Evolutionary conservation across 2,888 invertebrate genomes (phyloP).

Genomic region (Dermolepida albohirtum): DNA sequence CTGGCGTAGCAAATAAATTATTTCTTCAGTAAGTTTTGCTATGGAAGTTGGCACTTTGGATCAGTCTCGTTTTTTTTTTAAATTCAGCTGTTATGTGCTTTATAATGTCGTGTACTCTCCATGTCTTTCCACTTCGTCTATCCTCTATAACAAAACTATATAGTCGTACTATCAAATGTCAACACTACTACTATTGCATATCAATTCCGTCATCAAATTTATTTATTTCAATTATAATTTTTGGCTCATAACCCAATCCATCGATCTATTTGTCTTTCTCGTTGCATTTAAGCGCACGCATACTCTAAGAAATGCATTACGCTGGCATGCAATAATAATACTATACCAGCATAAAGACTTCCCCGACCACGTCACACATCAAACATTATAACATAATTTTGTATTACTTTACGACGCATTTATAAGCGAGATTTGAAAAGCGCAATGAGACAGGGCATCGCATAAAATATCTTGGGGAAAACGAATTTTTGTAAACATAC

Average conservation of each 20-base stretch:
- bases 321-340: constrained; percentile 1
- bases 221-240: constrained; percentile 55
- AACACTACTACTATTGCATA: neutral
- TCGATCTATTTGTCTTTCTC: constrained; percentile 6
- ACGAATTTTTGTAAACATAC: constrained; percentile 42
- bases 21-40: no score
- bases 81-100: no score
- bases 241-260: constrained; percentile 52
- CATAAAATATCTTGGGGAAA: constrained; percentile 45
- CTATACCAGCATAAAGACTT: constrained; percentile 4
- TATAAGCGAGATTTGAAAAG: constrained; percentile 42
- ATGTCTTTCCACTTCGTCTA: no score
- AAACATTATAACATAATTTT: constrained; percentile 41
- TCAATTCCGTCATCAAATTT: constrained; percentile 51
- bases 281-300: constrained; percentile 3
- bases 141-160: no score
- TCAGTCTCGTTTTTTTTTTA: no score
- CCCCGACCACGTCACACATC: neutral
- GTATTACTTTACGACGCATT: constrained; percentile 24
- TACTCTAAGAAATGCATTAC: neutral
- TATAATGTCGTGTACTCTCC: no score
- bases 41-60: no score
- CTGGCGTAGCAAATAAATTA: no score
- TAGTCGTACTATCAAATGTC: constrained; percentile 11
- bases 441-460: constrained; percentile 34